Evolutionary conservation across 1,140 invertebrate species (phyloP).

Genomic region (Hypsibius dujardini): DNA sequence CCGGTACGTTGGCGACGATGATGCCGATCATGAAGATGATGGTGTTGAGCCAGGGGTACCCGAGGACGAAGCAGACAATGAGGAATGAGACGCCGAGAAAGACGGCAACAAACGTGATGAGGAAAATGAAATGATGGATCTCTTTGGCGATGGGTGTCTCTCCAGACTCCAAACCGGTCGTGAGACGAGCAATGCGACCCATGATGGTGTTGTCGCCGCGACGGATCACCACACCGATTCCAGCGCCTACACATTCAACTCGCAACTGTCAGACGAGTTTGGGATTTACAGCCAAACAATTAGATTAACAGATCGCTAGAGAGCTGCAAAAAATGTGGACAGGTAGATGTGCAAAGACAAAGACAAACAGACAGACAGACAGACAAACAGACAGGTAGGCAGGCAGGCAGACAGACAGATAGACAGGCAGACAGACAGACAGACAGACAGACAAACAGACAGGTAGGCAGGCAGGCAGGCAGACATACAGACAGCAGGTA

Average conservation of each 20-base stretch:
- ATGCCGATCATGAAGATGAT: slow-evolving; percentile 28
- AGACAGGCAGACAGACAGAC: too few relatives aligned
- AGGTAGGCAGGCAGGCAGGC: too few relatives aligned
- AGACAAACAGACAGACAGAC: neutral
- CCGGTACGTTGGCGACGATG: slow-evolving; percentile 34
- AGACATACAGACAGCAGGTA: too few relatives aligned
- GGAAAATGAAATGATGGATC: slow-evolving; percentile 36
- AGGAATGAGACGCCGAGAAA: slow-evolving; percentile 35
- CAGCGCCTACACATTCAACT: slow-evolving; percentile 27
- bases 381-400: neutral
- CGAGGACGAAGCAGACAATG: slow-evolving; percentile 31
- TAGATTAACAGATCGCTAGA: neutral
- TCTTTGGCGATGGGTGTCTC: slow-evolving; percentile 37
- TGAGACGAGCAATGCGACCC: slow-evolving; percentile 39
- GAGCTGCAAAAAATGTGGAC: neutral
- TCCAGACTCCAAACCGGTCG: slow-evolving; percentile 35
- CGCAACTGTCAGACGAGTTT: neutral
- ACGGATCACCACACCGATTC: slow-evolving; percentile 33
- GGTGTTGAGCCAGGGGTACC: slow-evolving; percentile 27
- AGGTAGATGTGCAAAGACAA: slow-evolving; percentile 10
- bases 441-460: too few relatives aligned
- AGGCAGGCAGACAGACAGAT: neutral
- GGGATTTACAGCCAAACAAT: neutral
- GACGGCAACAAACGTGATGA: slow-evolving; percentile 36
- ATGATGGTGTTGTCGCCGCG: slow-evolving; percentile 38